Percentiles rank a stretch among this genome's conserved stretches.
Conservation (phyloP, 2,113 vertebrate genomes). For the Junco hyemalis region DNA sequence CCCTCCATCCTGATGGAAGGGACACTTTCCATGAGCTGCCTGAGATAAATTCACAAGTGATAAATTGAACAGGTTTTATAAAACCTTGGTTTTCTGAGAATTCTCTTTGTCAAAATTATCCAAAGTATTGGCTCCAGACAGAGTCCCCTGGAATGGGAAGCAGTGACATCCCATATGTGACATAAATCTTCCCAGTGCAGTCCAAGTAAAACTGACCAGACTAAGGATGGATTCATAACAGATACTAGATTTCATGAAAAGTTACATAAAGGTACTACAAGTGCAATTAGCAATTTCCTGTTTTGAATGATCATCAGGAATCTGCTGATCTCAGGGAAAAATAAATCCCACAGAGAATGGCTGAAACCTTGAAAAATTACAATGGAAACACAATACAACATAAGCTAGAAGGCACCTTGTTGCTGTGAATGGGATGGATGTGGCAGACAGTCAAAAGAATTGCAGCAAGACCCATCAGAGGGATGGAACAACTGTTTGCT, state of each 20-base stretch:
- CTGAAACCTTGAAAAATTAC: background rate
- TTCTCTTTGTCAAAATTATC: background rate
- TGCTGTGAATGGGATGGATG: background rate
- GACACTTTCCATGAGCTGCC: background rate
- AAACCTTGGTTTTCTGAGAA: background rate
- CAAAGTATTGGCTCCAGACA: background rate
- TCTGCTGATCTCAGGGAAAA: background rate
- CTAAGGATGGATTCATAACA: background rate
- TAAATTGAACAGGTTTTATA: background rate
- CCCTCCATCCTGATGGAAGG: background rate
- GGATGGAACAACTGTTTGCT: background rate
- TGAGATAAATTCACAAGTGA: background rate
- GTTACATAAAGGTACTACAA: background rate
- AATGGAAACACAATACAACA: background rate
- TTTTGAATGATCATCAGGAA: background rate
- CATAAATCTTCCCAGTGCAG: background rate
- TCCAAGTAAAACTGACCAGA: background rate
- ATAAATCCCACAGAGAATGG: background rate
- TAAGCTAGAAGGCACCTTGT: background rate
- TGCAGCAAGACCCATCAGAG: background rate
- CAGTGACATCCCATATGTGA: background rate
- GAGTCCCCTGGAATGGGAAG: background rate
- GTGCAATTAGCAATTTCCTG: background rate
- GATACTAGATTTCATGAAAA: background rate
- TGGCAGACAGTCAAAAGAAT: background rate